phyloP scores from a whole-genome alignment of 2,113 vertebrate genomes.

The Chaetorhynchus papuensis region DNA sequence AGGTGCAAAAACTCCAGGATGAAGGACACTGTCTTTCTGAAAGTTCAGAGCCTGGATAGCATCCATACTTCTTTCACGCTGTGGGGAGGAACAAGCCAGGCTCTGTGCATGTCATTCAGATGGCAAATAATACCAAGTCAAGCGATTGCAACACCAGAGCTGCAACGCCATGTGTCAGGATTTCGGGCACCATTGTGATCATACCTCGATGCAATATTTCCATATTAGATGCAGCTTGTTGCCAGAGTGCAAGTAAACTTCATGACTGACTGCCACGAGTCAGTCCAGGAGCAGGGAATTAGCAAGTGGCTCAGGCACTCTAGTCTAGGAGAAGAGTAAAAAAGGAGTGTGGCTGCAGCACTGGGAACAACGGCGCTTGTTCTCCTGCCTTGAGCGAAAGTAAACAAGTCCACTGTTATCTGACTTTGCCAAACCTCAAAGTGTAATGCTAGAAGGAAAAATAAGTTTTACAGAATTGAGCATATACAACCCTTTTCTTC shows the following conservation, averaged over 20 bases:
- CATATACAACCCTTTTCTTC: conserved; percentile 15
- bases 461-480: conserved; percentile 16
- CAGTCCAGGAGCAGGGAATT: conserved; percentile 2
- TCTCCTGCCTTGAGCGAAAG: conserved; percentile 24
- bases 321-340: conserved; percentile 33
- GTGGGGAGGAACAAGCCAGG: background rate
- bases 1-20: background rate
- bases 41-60: conserved; percentile 8
- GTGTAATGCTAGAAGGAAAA: conserved; percentile 42
- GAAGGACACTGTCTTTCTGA: background rate
- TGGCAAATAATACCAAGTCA: conserved; percentile 20
- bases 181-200: conserved; percentile 74
- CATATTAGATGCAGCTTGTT: conserved; percentile 4
- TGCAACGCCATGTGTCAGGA: conserved; percentile 68
- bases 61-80: background rate
- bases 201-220: conserved; percentile 68
- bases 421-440: conserved; percentile 19
- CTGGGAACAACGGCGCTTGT: background rate
- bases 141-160: conserved; percentile 54
- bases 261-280: background rate
- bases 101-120: background rate
- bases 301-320: conserved; percentile 34
- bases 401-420: conserved; percentile 24
- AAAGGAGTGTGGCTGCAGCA: conserved; percentile 34
- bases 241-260: conserved; percentile 61